These are phyloP conservation scores for Augiades crinisus DNA, from an alignment of 2,888 invertebrate species.

Conservation along the genomic window DNA sequence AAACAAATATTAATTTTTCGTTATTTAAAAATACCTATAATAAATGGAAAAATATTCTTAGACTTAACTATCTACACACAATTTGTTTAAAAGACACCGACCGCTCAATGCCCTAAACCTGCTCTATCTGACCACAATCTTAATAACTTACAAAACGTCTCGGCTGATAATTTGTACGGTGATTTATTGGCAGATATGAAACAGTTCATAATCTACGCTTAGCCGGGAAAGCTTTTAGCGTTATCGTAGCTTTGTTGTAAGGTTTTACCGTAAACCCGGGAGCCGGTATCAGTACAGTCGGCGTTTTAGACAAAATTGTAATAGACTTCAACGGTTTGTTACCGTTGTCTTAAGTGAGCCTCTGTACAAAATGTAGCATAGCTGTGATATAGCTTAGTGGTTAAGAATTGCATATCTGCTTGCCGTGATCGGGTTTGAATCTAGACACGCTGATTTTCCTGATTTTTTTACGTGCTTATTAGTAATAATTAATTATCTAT, in stretches of 20 bases:
- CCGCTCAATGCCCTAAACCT: no score
- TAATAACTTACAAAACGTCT: not conserved
- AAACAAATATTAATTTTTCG: no score
- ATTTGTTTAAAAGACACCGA: no score
- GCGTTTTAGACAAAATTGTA: constrained; percentile 5
- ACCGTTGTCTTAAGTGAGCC: not conserved
- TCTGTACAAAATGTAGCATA: not conserved
- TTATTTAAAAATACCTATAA: no score
- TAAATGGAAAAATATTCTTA: no score
- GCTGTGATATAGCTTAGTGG: not conserved
- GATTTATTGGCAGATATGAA: constrained; percentile 7
- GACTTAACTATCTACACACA: no score
- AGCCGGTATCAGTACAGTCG: not conserved
- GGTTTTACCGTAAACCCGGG: not conserved
- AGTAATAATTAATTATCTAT: no score
- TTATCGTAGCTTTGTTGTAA: constrained; percentile 14
- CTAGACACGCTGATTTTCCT: no score
- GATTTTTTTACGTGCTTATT: no score
- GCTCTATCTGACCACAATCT: not conserved
- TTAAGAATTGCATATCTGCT: no score
- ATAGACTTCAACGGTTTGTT: not conserved
- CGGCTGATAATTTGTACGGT: not conserved
- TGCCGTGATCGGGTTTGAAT: no score
- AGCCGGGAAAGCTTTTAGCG: constrained; percentile 12
- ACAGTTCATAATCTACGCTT: constrained; percentile 4